Conservation (phyloP, 2,797 vertebrate genomes). For the Typhlichthys subterraneus region DNA sequence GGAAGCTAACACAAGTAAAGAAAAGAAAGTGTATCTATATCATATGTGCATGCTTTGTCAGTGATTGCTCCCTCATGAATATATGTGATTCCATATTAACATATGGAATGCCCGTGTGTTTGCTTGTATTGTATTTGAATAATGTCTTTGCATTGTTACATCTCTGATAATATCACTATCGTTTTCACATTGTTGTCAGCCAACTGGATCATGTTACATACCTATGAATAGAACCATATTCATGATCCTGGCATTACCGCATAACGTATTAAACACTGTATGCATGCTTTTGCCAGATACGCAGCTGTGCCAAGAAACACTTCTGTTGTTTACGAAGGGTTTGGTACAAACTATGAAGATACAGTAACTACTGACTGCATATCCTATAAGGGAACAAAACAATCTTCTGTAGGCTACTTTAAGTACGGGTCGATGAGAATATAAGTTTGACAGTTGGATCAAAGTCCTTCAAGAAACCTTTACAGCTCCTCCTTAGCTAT, state of each 20-base stretch:
- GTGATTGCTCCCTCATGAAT: not conserved
- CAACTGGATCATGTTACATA: slow-evolving; percentile 31
- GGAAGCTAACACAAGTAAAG: not conserved
- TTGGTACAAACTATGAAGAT: no score
- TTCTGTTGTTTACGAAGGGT: not conserved
- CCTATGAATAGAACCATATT: slow-evolving; percentile 36
- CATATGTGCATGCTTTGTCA: not conserved
- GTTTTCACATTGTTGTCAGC: slow-evolving; percentile 36
- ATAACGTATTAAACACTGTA: not conserved
- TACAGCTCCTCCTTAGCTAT: slow-evolving; percentile 14
- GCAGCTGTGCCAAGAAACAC: not conserved
- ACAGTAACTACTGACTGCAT: no score
- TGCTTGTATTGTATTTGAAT: not conserved
- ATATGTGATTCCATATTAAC: slow-evolving; percentile 44
- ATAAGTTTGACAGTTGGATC: not conserved
- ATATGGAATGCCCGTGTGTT: slow-evolving; percentile 52
- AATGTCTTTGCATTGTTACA: slow-evolving; percentile 25
- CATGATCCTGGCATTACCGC: slow-evolving; percentile 24
- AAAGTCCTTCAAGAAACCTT: slow-evolving; percentile 26
- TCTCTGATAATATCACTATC: slow-evolving; percentile 40
- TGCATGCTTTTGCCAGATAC: not conserved
- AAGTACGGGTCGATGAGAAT: no score
- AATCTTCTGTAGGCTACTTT: no score
- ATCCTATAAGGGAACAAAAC: no score
- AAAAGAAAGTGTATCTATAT: no score